A percentile compares a stretch with the other conserved stretches of the same genome.
Evolutionary conservation across 92 coral and sea anemone species (phyloP).

Genomic region (Paramuricea clavata): DNA sequence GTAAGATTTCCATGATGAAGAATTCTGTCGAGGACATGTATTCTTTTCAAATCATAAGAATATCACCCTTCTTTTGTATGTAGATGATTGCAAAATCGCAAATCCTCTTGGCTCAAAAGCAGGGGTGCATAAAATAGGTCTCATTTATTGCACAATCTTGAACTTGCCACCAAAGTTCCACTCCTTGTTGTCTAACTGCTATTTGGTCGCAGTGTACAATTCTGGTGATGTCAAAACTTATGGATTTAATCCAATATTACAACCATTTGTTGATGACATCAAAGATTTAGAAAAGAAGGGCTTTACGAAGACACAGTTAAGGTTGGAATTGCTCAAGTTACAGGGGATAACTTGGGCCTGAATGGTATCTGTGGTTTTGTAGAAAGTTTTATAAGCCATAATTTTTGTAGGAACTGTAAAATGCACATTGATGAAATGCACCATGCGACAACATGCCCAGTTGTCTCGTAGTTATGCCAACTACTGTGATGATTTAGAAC

Average conservation of each 20-base stretch:
- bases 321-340: conserved; percentile 19
- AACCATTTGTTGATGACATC: conserved; percentile 12
- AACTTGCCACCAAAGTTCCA: neutral
- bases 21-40: conserved; percentile 8
- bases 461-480: neutral
- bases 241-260: neutral
- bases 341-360: conserved; percentile 33
- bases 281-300: neutral
- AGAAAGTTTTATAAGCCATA: conserved; percentile 13
- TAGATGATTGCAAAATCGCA: no score
- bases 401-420: conserved; percentile 4
- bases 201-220: neutral
- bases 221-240: conserved; percentile 8
- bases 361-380: conserved; percentile 27
- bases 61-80: no score
- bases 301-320: neutral
- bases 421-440: neutral
- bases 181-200: neutral
- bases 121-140: conserved; percentile 31
- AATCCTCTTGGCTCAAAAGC: no score
- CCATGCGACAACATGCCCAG: neutral
- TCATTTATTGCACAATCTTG: conserved; percentile 26
- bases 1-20: conserved; percentile 13
- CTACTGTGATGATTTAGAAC: neutral
- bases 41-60: no score